Conservation (phyloP, 2,888 invertebrate genomes). For the Cancer borealis region DNA sequence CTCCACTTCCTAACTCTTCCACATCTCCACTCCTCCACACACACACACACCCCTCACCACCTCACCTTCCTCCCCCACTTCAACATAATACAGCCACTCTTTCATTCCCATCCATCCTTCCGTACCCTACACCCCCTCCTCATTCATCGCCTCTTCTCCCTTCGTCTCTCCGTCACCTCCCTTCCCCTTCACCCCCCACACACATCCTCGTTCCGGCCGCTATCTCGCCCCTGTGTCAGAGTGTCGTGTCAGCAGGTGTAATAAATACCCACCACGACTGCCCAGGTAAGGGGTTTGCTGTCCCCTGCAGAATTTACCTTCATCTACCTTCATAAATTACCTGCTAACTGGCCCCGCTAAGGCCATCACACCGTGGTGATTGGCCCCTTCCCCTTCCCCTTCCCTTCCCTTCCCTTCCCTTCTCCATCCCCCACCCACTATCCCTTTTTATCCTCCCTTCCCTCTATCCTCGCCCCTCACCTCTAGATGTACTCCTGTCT, state of each 20-base stretch:
- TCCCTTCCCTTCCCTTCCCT: not conserved
- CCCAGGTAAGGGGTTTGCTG: constrained; percentile 46
- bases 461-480: not conserved
- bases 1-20: not conserved
- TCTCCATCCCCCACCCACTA: not conserved
- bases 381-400: not conserved
- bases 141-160: not conserved
- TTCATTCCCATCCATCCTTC: no score
- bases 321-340: constrained; percentile 60
- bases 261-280: constrained; percentile 61
- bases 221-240: constrained; percentile 52
- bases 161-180: not conserved
- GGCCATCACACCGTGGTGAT: not conserved
- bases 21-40: not conserved
- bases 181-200: not conserved
- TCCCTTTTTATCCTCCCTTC: not conserved
- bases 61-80: not conserved
- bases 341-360: constrained; percentile 18
- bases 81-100: not conserved
- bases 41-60: not conserved
- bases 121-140: not conserved
- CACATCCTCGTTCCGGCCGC: not conserved
- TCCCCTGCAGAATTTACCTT: constrained; percentile 57
- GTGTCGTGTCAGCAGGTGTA: constrained; percentile 65
- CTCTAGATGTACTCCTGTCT: not conserved